These are phyloP conservation scores for Buathra laborator DNA, from an alignment of 2,888 invertebrate genomes.

Conservation along the genomic window DNA sequence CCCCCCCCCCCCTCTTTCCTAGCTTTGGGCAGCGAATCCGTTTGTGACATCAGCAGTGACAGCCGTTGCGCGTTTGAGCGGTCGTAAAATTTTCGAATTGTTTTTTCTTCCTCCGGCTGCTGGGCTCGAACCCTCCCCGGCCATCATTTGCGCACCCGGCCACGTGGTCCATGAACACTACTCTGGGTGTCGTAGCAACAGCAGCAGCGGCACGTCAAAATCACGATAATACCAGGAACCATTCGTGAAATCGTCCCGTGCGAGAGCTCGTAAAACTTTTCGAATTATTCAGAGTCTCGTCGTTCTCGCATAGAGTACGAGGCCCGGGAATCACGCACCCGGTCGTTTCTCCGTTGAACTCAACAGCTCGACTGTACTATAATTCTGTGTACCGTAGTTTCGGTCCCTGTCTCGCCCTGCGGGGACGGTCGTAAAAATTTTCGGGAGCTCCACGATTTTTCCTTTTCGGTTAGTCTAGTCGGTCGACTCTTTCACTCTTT, in stretches of 20 bases:
- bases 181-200: conserved; percentile 9
- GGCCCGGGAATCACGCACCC: conserved; percentile 21
- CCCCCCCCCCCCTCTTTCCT: background rate
- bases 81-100: conserved; percentile 70
- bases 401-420: background rate
- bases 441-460: conserved; percentile 48
- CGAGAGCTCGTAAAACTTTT: conserved; percentile 61
- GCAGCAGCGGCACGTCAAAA: conserved; percentile 33
- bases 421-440: conserved; percentile 66
- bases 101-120: conserved; percentile 55
- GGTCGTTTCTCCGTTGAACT: conserved; percentile 6
- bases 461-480: conserved; percentile 33
- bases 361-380: background rate
- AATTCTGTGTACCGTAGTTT: background rate
- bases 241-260: conserved; percentile 57
- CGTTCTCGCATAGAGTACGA: conserved; percentile 1
- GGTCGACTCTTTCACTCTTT: background rate
- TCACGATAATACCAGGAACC: conserved; percentile 61
- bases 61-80: conserved; percentile 35
- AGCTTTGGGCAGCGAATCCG: conserved; percentile 5
- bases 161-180: conserved; percentile 37
- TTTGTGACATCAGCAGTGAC: conserved; percentile 44
- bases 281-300: conserved; percentile 53
- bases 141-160: background rate
- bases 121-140: background rate